phyloP scores from a whole-genome alignment of 2,113 vertebrate genomes.

The Danionella cerebrum region DNA sequence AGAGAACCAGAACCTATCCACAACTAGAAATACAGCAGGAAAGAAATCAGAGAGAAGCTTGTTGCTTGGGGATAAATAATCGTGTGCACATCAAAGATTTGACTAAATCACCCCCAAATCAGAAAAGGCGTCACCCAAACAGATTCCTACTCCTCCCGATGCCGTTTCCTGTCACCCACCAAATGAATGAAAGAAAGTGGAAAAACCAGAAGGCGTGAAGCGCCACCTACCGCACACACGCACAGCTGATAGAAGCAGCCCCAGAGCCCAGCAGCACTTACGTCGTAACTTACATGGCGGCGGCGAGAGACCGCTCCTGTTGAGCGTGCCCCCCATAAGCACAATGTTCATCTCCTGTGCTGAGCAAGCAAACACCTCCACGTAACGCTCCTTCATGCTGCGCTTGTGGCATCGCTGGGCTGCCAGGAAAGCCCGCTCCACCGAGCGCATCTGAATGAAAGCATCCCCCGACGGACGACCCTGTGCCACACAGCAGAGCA shows the following conservation, averaged over 20 bases:
- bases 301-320: conserved; percentile 94
- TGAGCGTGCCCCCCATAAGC: conserved; percentile 94
- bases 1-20: too few relatives aligned
- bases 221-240: conserved; percentile 40
- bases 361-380: conserved; percentile 96
- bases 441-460: conserved; percentile 93
- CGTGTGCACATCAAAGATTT: too few relatives aligned
- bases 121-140: conserved; percentile 19
- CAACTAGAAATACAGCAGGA: too few relatives aligned
- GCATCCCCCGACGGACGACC: conserved; percentile 91
- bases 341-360: conserved; percentile 96
- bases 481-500: conserved; percentile 58
- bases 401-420: conserved; percentile 91
- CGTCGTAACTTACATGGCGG: conserved; percentile 99
- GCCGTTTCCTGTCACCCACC: conserved; percentile 17
- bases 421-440: conserved; percentile 78
- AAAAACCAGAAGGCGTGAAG: conserved; percentile 34
- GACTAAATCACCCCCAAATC: conserved; percentile 14
- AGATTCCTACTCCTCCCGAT: conserved; percentile 15
- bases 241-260: conserved; percentile 56
- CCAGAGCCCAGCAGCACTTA: conserved; percentile 90
- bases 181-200: conserved; percentile 19
- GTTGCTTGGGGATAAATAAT: too few relatives aligned
- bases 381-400: conserved; percentile 86
- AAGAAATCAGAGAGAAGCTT: too few relatives aligned